phyloP scores from a whole-genome alignment of 2,113 vertebrate genomes.

The Datnioides undecimradiatus region DNA sequence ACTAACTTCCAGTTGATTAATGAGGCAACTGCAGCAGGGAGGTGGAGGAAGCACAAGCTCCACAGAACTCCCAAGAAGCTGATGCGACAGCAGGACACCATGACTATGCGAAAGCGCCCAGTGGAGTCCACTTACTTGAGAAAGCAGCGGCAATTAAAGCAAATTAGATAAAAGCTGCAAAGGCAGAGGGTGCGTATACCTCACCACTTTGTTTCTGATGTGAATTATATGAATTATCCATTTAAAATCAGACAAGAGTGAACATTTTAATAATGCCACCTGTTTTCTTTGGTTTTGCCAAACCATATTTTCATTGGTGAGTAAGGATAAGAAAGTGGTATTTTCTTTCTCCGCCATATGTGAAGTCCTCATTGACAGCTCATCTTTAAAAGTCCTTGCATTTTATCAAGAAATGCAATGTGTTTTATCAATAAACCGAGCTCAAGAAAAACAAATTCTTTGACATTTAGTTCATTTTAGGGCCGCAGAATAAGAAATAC shows the following conservation, averaged over 20 bases:
- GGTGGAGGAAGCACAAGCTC: constrained; percentile 67
- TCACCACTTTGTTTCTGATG: constrained; percentile 29
- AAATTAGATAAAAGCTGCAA: constrained; percentile 60
- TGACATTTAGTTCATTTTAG: no score
- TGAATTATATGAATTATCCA: constrained; percentile 23
- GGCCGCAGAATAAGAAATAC: not conserved
- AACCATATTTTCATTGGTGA: no score
- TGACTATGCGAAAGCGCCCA: constrained; percentile 63
- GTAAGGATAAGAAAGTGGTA: not conserved
- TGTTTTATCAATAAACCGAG: not conserved
- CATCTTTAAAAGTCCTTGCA: not conserved
- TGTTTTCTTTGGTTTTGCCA: constrained; percentile 1
- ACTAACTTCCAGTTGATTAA: constrained; percentile 93
- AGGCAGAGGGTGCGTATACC: constrained; percentile 29
- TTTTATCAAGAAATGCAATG: not conserved
- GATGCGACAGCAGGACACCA: constrained; percentile 73
- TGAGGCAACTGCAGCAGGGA: constrained; percentile 87
- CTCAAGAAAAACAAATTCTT: no score
- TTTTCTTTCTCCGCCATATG: not conserved
- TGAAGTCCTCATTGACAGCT: not conserved
- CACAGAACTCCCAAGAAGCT: constrained; percentile 81
- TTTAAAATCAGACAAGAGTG: not conserved
- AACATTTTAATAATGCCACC: not conserved
- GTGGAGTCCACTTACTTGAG: constrained; percentile 42
- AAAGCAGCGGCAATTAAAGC: constrained; percentile 64